Percentiles rank a stretch among this genome's conserved stretches.
These are phyloP conservation scores for Rousettus madagascariensis DNA, from an alignment of 2,797 vertebrate species.

Conservation along the genomic window DNA sequence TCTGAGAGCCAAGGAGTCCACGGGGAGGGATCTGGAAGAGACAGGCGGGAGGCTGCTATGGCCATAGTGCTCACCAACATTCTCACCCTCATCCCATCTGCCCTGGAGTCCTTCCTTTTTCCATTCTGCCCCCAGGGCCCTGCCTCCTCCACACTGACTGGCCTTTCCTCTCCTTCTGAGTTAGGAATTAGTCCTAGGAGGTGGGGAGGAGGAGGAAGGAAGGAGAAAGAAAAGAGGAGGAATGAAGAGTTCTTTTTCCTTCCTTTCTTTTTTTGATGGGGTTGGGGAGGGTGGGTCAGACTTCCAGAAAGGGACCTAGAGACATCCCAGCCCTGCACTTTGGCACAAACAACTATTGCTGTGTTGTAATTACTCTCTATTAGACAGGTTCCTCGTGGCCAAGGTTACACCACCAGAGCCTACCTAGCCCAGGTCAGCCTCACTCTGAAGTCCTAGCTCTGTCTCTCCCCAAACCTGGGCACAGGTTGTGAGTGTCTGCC, in stretches of 20 bases:
- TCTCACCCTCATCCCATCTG: not conserved
- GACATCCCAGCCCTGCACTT: not conserved
- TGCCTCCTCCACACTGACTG: not conserved
- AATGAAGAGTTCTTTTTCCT: not conserved
- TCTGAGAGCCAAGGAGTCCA: not conserved
- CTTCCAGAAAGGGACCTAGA: not conserved
- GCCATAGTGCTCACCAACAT: not conserved
- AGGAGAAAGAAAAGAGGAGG: not conserved
- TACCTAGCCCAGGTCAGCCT: not conserved
- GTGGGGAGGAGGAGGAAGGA: not conserved
- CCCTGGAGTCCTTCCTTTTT: not conserved
- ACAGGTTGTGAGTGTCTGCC: not conserved
- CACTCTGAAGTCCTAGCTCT: not conserved
- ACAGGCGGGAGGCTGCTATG: not conserved
- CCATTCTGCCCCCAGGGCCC: not conserved
- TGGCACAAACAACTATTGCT: not conserved
- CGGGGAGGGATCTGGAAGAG: not conserved
- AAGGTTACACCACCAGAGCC: not conserved
- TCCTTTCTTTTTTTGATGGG: too few relatives aligned
- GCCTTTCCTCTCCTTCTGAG: not conserved
- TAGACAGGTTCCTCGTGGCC: not conserved
- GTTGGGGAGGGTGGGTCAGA: not conserved
- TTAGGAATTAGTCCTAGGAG: not conserved
- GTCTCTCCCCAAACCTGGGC: not conserved
- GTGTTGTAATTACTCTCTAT: not conserved